Percentiles rank a stretch among this genome's conserved stretches.
phyloP scores from a whole-genome alignment of 2,888 invertebrate genomes.

The Harpagoxenus sublaevis region DNA sequence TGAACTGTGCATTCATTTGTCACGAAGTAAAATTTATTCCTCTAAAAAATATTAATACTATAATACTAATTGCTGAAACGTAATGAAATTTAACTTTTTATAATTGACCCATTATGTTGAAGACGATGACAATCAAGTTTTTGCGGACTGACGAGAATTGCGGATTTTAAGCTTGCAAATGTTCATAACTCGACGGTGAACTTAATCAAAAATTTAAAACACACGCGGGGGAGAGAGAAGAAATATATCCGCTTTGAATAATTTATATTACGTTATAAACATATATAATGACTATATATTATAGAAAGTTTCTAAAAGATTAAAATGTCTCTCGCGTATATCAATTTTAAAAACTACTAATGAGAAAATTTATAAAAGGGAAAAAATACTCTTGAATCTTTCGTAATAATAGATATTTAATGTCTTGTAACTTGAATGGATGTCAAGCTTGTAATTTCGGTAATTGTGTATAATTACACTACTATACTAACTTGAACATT shows the following conservation, averaged over 20 bases:
- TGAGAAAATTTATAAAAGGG: neutral
- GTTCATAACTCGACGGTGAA: neutral
- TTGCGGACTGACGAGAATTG: neutral
- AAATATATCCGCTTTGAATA: conserved; percentile 24
- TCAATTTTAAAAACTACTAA: neutral
- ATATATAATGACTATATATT: neutral
- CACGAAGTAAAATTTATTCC: neutral
- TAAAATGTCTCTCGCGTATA: neutral
- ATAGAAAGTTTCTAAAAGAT: neutral
- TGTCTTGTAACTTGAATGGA: neutral
- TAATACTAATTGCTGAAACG: neutral
- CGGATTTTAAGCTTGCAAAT: conserved; percentile 6
- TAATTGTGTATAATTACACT: neutral
- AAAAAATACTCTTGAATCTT: neutral
- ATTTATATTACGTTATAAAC: conserved; percentile 1
- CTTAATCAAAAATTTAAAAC: conserved; percentile 44
- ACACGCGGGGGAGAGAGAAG: neutral
- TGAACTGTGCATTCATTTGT: neutral
- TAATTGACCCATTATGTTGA: neutral
- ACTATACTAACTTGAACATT: conserved; percentile 6
- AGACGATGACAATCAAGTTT: neutral
- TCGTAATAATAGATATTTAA: neutral
- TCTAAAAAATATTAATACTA: neutral
- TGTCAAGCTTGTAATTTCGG: neutral
- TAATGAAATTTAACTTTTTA: neutral